Evolutionary conservation across 2,888 invertebrate species (phyloP).

Genomic region (Morpho achilles): DNA sequence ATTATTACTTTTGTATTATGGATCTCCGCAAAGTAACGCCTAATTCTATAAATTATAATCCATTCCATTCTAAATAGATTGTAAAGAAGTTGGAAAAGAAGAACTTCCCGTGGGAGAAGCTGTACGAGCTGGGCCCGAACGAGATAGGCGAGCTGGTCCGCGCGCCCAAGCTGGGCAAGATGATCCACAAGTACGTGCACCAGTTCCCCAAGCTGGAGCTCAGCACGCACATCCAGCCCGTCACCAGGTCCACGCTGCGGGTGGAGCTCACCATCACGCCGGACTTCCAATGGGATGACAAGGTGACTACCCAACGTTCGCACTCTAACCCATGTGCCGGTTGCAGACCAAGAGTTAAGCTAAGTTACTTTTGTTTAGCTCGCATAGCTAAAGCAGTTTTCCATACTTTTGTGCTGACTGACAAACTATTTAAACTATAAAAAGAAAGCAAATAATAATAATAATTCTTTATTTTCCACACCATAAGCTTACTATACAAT

Average conservation of each 20-base stretch:
- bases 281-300: slow-evolving; percentile 99
- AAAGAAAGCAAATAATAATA: too few relatives aligned
- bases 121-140: slow-evolving; percentile 97
- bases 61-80: slow-evolving; percentile 41
- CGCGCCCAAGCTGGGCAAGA: slow-evolving; percentile 94
- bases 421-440: too few relatives aligned
- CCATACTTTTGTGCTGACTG: too few relatives aligned
- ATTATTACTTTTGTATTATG: too few relatives aligned
- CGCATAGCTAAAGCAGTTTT: too few relatives aligned
- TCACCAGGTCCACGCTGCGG: slow-evolving; percentile 93
- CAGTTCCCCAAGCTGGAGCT: slow-evolving; percentile 98
- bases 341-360: too few relatives aligned
- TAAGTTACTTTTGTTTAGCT: too few relatives aligned
- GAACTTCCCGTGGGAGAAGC: slow-evolving; percentile 94
- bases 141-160: slow-evolving; percentile 96
- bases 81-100: slow-evolving; percentile 99
- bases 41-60: too few relatives aligned
- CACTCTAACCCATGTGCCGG: too few relatives aligned
- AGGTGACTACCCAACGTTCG: slow-evolving; percentile 63
- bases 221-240: slow-evolving; percentile 98
- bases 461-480: too few relatives aligned
- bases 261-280: slow-evolving; percentile 98
- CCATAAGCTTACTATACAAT: too few relatives aligned
- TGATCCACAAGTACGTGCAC: slow-evolving; percentile 96
- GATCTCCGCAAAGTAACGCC: too few relatives aligned